Percentiles rank a stretch among this genome's conserved stretches.
These are phyloP conservation scores for Tenthredo distinguenda DNA, from an alignment of 2,888 invertebrate species.

Conservation along the genomic window DNA sequence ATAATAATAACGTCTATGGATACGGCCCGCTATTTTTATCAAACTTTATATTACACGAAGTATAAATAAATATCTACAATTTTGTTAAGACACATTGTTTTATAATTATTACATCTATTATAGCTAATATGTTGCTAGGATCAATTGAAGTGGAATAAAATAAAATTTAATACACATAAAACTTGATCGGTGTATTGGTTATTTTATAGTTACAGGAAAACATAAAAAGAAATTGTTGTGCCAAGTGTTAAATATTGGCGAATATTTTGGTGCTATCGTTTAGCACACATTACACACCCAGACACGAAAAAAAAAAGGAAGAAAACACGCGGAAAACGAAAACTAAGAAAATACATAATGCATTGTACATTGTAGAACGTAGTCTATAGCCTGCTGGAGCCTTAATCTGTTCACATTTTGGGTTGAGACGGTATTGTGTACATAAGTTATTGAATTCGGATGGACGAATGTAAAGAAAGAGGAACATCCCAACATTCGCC, in stretches of 20 bases:
- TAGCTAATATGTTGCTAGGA: conserved; percentile 66
- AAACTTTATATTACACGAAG: conserved; percentile 59
- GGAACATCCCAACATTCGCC: conserved; percentile 70
- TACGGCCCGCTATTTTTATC: conserved; percentile 57
- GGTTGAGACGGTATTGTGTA: conserved; percentile 76
- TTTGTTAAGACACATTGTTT: conserved; percentile 71
- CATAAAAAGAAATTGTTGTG: conserved; percentile 58
- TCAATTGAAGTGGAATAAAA: conserved; percentile 59
- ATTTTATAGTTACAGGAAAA: conserved; percentile 43
- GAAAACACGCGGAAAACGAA: conserved; percentile 59
- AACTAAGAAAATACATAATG: conserved; percentile 73
- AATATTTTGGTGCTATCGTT: conserved; percentile 76
- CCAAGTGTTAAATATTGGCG: conserved; percentile 61
- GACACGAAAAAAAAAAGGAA: conserved; percentile 63
- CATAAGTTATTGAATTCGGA: conserved; percentile 75
- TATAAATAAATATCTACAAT: conserved; percentile 68
- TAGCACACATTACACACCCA: conserved; percentile 77
- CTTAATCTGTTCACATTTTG: conserved; percentile 77
- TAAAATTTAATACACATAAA: conserved; percentile 53
- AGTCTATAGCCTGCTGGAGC: conserved; percentile 78
- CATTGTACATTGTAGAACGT: conserved; percentile 77
- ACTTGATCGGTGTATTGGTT: conserved; percentile 53
- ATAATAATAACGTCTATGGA: conserved; percentile 37
- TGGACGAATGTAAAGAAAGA: conserved; percentile 57
- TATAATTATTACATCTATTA: conserved; percentile 57